These are phyloP conservation scores for Siniperca knerii DNA, from an alignment of 2,113 vertebrate genomes.

Conservation along the genomic window DNA sequence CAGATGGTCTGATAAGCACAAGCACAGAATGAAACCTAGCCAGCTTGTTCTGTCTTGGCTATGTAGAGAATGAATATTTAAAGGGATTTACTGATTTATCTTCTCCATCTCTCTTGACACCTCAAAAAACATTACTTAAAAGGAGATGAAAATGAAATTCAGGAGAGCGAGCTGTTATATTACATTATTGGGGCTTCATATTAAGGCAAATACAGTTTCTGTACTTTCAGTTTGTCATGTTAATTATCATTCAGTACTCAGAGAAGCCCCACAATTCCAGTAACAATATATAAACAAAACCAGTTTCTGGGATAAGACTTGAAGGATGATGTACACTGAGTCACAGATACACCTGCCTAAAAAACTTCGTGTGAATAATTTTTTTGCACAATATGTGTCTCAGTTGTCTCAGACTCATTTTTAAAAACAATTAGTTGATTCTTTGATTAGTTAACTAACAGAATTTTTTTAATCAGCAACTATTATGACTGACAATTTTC, in stretches of 20 bases:
- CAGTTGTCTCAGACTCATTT: not conserved
- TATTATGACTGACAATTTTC: too few relatives aligned
- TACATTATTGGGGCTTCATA: not conserved
- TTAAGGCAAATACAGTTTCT: not conserved
- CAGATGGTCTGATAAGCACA: conserved; percentile 49
- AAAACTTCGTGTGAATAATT: not conserved
- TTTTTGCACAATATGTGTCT: not conserved
- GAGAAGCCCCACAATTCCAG: not conserved
- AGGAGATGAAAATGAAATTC: not conserved
- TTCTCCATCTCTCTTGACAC: conserved; percentile 1
- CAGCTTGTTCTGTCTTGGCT: conserved; percentile 31
- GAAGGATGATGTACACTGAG: not conserved
- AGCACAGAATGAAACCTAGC: conserved; percentile 32
- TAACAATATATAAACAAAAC: not conserved
- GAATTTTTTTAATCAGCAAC: not conserved
- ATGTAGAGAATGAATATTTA: conserved; percentile 20
- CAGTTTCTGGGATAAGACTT: not conserved
- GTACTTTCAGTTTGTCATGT: not conserved
- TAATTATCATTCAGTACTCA: not conserved
- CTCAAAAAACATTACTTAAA: conserved; percentile 24
- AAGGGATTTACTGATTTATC: not conserved
- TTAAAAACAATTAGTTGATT: not conserved
- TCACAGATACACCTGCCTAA: not conserved
- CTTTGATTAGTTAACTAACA: not conserved
- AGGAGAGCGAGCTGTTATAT: not conserved